Conservation (phyloP, 2,113 vertebrate genomes). For the Columba livia region DNA sequence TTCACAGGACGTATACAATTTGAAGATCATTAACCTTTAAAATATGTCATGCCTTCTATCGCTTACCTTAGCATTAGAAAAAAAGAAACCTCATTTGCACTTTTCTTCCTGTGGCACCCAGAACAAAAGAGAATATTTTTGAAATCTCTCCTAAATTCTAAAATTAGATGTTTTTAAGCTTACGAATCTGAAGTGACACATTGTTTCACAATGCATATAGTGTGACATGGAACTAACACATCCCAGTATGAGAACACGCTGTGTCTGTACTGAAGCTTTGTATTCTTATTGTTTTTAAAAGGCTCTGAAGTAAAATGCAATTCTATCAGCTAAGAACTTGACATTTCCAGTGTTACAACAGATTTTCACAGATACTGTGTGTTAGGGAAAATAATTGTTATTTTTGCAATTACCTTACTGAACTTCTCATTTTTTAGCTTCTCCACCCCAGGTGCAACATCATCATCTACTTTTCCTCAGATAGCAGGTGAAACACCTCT, state of each 20-base stretch:
- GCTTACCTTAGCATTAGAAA: background rate
- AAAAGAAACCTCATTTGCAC: fast-evolving
- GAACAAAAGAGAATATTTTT: background rate
- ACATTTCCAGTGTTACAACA: background rate
- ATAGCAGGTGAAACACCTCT: background rate
- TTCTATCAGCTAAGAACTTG: background rate
- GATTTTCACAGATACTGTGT: background rate
- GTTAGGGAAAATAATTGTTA: background rate
- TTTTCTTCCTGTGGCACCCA: background rate
- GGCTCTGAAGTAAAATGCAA: background rate
- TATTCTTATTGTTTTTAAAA: background rate
- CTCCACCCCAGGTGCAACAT: background rate
- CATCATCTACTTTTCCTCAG: background rate
- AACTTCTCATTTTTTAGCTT: background rate
- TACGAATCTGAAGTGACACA: background rate
- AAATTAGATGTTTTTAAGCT: background rate
- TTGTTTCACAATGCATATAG: background rate
- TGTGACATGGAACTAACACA: background rate
- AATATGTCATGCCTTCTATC: background rate
- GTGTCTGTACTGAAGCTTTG: background rate
- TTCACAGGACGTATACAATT: background rate
- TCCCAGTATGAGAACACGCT: background rate
- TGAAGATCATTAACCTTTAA: background rate
- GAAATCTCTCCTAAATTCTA: background rate
- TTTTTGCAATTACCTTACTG: background rate